Conservation (phyloP, 2,113 vertebrate genomes). For the Cromileptes altivelis region DNA sequence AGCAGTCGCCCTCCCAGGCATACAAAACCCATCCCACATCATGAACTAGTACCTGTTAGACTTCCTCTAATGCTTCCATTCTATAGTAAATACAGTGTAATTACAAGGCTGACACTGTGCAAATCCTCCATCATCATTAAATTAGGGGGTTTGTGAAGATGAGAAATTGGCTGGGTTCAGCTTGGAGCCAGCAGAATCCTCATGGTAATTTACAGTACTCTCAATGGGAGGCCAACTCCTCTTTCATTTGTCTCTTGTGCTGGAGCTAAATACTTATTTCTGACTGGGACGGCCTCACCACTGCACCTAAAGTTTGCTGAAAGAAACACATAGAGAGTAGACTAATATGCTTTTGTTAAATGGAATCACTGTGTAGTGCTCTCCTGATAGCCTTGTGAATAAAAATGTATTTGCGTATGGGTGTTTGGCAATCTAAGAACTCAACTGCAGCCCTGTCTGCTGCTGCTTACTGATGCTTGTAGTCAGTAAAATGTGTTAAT, state of each 20-base stretch:
- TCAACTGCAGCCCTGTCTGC: background rate
- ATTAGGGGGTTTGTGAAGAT: conserved; percentile 76
- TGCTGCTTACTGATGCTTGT: background rate
- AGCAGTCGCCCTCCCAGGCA: conserved; percentile 50
- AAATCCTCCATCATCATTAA: conserved; percentile 75
- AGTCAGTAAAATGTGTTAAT: background rate
- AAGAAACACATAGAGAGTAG: conserved; percentile 21
- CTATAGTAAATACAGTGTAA: conserved; percentile 73
- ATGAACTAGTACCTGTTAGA: conserved; percentile 60
- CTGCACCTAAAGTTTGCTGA: conserved; percentile 24
- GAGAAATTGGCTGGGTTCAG: conserved; percentile 72
- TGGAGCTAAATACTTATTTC: conserved; percentile 63
- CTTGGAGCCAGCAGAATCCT: conserved; percentile 75
- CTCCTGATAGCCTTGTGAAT: conserved; percentile 23
- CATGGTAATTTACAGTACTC: conserved; percentile 72
- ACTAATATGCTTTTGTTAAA: conserved; percentile 43
- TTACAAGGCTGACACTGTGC: conserved; percentile 74
- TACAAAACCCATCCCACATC: conserved; percentile 35
- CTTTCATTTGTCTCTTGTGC: conserved; percentile 64
- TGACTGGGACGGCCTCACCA: conserved; percentile 41
- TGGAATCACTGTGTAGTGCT: background rate
- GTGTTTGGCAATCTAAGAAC: conserved; percentile 8
- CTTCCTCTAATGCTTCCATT: conserved; percentile 69
- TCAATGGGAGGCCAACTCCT: conserved; percentile 63
- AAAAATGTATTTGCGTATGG: background rate